Evolutionary conservation across 64 coral and sea anemone species (phyloP), one percentile per base, ranked within the genome.

Genomic region (Stichodactyla mertensii): DNA sequence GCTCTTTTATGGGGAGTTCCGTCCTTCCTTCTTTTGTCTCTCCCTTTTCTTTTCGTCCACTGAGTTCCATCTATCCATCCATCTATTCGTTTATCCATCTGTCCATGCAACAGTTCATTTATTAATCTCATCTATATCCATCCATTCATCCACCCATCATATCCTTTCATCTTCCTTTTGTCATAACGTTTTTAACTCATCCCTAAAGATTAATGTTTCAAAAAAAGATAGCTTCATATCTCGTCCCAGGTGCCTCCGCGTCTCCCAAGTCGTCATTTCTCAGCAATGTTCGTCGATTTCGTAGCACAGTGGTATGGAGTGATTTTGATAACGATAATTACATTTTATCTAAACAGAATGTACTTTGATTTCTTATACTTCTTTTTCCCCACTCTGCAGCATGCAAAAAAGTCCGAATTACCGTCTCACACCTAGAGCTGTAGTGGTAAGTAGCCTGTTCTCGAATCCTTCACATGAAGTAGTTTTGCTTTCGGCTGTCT

Each of bases 271-370:
- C 92, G 91, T 61, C 80, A 82, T 52, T 99, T 99, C 55, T 94
- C 92, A 31, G 77, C 91, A 67, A 85, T 77, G 15, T 95, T 99
- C 88, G 97, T 92, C 45, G 88, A 94, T 64, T 99, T 99, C 62
- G 91, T 99, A 11, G 89, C 93, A 10, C 93, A 94, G 27, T 99
- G 97, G 97, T 95, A 86, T 56, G 52, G 16, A 13, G 55, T 89
- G 20, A 83, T 58, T 8, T 31, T 31, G 77, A n/a, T 8, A 58
- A 58, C 31, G 31, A 36, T 36, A 36, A 36, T 36, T 36, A 36
- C 31, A 58, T 58, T 58, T 58, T 58, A 58, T 11, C 57, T 15
- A 58, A 58, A 58, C 6, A 58, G 15, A 58, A 58, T 45, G 36
- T 45, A 45, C 36, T 45, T 45, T 45, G 36, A 45, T 2, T 45